Base-by-base conservation (phyloP, 1,140 invertebrate species). In the Solenopsis fugax region DNA sequence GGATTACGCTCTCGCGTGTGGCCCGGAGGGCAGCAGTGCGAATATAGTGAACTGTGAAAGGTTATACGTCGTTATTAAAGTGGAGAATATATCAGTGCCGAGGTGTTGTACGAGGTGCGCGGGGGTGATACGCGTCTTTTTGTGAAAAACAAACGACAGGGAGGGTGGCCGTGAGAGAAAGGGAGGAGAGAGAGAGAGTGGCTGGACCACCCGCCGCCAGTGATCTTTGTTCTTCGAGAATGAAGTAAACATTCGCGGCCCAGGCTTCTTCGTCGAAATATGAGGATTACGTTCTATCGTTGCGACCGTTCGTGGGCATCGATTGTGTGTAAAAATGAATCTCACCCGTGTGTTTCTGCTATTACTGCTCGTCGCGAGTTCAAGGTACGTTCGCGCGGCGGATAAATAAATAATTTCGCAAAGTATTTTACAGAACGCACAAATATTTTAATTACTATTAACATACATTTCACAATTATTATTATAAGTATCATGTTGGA, bases 271-370 rank as follows among this genome's bases (percentile, higher is more conserved):
- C 73, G 84, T 87, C 88, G 89, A 95, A 95, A 95, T 95, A 95
- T 95, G 95, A 94, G 94, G 94, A 95, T 90, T 94, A 94, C 87
- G 89, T 92, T 92, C 60, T 89, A 87, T 54, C 56, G n/a, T 64
- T 89, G 89, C 91, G 90, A 92, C 85, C 37, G 54, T 60, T 88
- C 91, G 90, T 89, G 80, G 90, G 84, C 90, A 92, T 82, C 89
- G 88, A 94, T 92, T 89, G 88, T 85, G 50, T 87, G 87, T 87
- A 73, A 94, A 93, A 92, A 95, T 95, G 94, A 90, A 93, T 94
- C 86, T 93, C 84, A 93, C 92, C 89, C 92, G 85, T 72, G 86
- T 91, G 62, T 90, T 95, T 78, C 87, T 95, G 76, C 75, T 94
- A 29, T 89, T 95, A 29, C 85, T 93, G 50, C 81, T 93, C 73